Base-by-base conservation (phyloP, 37 sponge, comb jelly and placozoan genomes). In the Agelas oroides region DNA sequence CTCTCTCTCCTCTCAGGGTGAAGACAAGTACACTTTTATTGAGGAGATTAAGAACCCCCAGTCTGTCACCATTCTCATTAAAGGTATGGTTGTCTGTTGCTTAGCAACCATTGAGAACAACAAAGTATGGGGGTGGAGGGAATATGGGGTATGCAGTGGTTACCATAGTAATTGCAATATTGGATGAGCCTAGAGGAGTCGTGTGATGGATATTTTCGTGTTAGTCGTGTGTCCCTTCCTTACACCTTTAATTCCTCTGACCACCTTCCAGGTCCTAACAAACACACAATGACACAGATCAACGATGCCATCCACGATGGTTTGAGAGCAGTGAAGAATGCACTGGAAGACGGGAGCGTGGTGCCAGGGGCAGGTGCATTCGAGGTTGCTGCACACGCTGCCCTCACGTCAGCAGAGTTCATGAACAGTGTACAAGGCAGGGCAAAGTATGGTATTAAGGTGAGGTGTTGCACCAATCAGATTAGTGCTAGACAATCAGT, bases 251-350 rank as follows among this genome's bases (percentile, higher is more conserved):
- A 46, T 3, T 46, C 46, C 8, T 46, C 46, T 12, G 11, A 41
- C 1, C 70, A 53, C 41, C 14, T 40, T n/a, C 27, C 53, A 90
- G 92, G 98, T 57, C 99, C 99, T 69, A 97, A 99, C 79, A 99
- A 99, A 64, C 96, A 97, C 93, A 97, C 97, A 18, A 52, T 99
- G 30, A 87, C 92, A 62, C 99, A 99, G 89, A 85, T 99, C 19
- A 99, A 99, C 78, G 99, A 99, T 85, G 99, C 99, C 17, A 77
- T 99, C 24, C 92, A 89, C 34, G 99, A 99, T 68, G 99, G 99
- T 20, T 70, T 99, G 46, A 86, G 99, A 59, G 99, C 99, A 28
- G 99, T 99, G 1, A 93, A 95, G 96, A 99, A 99, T 83, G 97
- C 94, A 23, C 76, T 99, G 15, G 97, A 97, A 60, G 99, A 99